Evolutionary conservation across 1,140 invertebrate species (phyloP), one percentile per base, ranked within the genome.

Genomic region (Monomorium pharaonis): DNA sequence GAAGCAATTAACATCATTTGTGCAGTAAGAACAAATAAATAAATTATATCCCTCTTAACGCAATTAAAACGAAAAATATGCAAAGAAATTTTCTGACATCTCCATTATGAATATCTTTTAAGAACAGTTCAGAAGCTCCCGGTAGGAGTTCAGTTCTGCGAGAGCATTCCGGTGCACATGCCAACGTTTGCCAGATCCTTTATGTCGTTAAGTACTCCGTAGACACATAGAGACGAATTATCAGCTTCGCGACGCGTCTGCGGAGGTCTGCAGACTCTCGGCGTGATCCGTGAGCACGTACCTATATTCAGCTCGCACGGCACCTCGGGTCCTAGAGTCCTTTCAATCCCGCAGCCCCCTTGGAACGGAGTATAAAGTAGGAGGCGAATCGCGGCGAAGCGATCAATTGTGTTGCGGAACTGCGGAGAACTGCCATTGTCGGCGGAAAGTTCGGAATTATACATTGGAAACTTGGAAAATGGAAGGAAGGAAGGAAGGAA

Each of bases 361-460:
- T 18, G 33, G 44, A 74, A 58, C 69, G 65, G 60, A 78, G 27
- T 62, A 74, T 72, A 86, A 78, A 60, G 70, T 33, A 54, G 60
- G 42, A 62, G 88, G 86, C 60, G 84, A 90, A 91, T 92, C 87
- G 87, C 88, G 87, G 88, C 89, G 91, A 90, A 80, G 90, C 92
- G 91, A 93, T 93, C 93, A 93, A 94, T 94, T 94, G 92, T 94
- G 91, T 93, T 93, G 92, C 89, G 91, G 89, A 94, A 93, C 91
- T 93, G 91, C 88, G 89, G 89, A 90, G 92, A 92, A 92, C 90
- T 93, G 90, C 90, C 91, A 93, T 93, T 93, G 92, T 93, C 89
- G 92, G 90, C 84, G 80, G 91, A 93, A 93, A 93, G 91, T 93
- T 92, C 90, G 92, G 92, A 94, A 94, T 93, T 94, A 94, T 93